Evolutionary conservation across 2,113 vertebrate species (phyloP).

Genomic region (Amblyopsis rosae): DNA sequence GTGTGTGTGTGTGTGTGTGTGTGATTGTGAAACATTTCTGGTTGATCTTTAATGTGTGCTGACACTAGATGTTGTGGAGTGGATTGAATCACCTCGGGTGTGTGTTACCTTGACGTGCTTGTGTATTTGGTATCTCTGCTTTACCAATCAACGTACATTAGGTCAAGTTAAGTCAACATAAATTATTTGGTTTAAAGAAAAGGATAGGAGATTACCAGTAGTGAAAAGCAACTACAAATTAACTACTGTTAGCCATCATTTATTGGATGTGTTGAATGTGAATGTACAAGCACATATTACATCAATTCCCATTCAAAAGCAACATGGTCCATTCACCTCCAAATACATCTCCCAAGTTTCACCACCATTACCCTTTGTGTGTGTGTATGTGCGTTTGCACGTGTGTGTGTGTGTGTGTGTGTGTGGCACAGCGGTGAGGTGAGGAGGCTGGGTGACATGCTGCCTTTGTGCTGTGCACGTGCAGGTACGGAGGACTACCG

Average conservation of each 20-base stretch:
- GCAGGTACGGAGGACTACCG: slow-evolving; percentile 97
- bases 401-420: background rate
- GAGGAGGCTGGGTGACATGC: background rate
- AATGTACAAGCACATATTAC: background rate
- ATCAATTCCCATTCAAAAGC: slow-evolving; percentile 2
- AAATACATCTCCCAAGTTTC: too few relatives aligned
- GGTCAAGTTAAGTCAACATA: too few relatives aligned
- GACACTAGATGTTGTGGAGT: too few relatives aligned
- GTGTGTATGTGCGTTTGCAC: background rate
- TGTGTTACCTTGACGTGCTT: too few relatives aligned
- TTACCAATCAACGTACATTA: too few relatives aligned
- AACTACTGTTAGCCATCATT: too few relatives aligned
- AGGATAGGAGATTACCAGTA: too few relatives aligned
- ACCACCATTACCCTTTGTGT: too few relatives aligned
- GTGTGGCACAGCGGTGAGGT: background rate
- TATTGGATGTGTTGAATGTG: background rate
- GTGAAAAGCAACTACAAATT: too few relatives aligned
- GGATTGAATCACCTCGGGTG: too few relatives aligned
- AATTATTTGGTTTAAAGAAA: too few relatives aligned
- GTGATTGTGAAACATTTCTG: slow-evolving; percentile 40
- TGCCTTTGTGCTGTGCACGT: slow-evolving; percentile 37
- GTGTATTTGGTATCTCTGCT: too few relatives aligned
- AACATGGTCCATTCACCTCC: background rate
- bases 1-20: slow-evolving; percentile 21
- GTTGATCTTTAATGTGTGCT: background rate